Evolutionary conservation across 2,888 invertebrate genomes (phyloP), one percentile per base, ranked within the genome.

Genomic region (Coleophora flavipennella): DNA sequence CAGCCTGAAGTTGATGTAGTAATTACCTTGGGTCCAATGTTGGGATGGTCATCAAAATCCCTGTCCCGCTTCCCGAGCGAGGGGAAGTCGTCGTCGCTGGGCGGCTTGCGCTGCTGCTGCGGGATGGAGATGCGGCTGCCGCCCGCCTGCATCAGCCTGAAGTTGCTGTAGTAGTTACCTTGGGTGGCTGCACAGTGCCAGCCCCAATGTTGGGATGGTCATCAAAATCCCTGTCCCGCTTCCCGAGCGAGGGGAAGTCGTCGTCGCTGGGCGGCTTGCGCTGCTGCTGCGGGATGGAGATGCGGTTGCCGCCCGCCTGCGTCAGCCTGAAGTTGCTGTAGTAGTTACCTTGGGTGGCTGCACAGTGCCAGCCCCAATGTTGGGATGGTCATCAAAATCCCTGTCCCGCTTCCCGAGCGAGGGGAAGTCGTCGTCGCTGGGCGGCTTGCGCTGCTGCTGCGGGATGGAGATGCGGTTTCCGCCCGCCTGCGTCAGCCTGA

Each of bases 331-430:
- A n/a, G n/a, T n/a, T n/a, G n/a, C n/a, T n/a, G n/a, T n/a, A n/a
- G n/a, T n/a, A n/a, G n/a, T 35, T 53, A 83, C 84, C 73, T 84
- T 84, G 2, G 84, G 58, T 1, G n/a, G n/a, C n/a, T n/a, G n/a
- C n/a, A n/a, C n/a, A n/a, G n/a, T n/a, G n/a, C n/a, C n/a, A n/a
- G n/a, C n/a, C n/a, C 84, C 83, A 33, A 84, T 46, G 42, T 69
- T 79, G 1, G 84, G 84, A 38, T 81, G 71, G 55, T 85, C 84
- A 38, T 85, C 85, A n/a, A n/a, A n/a, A n/a, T n/a, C n/a, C n/a
- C n/a, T n/a, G 14, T 57, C 57, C 4, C 61, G 57, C 4, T 61
- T n/a, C 13, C 67, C 58, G 2, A 75, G 62, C 3, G 72, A 63
- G 1, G 61, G 62, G 50, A 57, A 67, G 55, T 65, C 72, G 50